Conservation (phyloP, 1,140 invertebrate genomes). For the Tigriopus japonicus region DNA sequence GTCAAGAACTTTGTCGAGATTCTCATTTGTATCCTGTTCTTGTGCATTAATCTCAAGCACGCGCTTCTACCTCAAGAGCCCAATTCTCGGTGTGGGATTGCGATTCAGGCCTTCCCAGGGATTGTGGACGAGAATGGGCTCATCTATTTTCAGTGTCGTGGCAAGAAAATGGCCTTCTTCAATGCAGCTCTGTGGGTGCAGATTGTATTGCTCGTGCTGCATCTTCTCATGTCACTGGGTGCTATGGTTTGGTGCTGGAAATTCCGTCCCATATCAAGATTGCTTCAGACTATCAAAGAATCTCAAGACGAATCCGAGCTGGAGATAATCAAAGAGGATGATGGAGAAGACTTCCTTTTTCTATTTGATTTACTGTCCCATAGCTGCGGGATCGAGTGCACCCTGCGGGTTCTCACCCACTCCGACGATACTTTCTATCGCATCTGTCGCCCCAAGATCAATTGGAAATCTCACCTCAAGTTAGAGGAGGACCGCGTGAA, state of each 20-base stretch:
- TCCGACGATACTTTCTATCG: constrained; percentile 7
- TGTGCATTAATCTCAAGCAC: background rate
- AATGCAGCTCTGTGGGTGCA: background rate
- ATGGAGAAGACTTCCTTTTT: constrained; percentile 10
- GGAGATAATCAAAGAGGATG: background rate
- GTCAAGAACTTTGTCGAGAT: constrained; percentile 11
- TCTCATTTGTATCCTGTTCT: background rate
- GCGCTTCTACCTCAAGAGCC: background rate
- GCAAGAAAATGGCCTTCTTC: constrained; percentile 13
- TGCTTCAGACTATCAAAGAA: background rate
- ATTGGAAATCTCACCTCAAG: background rate
- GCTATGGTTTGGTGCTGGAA: constrained; percentile 6
- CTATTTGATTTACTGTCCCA: constrained; percentile 11
- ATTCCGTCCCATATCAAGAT: background rate
- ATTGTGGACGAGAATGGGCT: background rate
- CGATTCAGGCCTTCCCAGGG: background rate
- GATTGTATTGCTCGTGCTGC: constrained; percentile 2
- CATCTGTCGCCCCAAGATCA: constrained; percentile 9
- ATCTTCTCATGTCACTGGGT: background rate
- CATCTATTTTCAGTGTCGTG: constrained; percentile 8
- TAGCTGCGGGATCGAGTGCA: constrained; percentile 7
- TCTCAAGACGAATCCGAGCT: background rate
- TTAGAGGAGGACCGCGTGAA: constrained; percentile 13
- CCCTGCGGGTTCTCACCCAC: constrained; percentile 11
- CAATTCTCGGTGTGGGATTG: background rate